Base-by-base conservation (phyloP, 2,113 vertebrate species). In the Ardeotis arabs region DNA sequence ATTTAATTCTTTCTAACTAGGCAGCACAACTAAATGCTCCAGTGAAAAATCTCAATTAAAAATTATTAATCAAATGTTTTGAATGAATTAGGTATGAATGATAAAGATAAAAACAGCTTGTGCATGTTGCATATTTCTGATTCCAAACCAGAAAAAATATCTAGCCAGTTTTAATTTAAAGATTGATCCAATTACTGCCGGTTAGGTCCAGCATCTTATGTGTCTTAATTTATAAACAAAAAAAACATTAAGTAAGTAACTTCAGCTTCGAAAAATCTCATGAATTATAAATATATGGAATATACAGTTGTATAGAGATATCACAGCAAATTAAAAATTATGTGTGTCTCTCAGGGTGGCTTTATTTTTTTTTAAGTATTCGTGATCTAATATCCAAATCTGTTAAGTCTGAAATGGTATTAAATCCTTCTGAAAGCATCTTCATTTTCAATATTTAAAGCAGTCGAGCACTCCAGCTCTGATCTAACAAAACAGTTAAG, bases 401-500 rank as follows among this genome's bases (percentile, higher is more conserved):
- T 78, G 60, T 49, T 92, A 93, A 84, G 55, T 82, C 90, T 91
- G 73, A 95, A 91, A 96, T 2, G 16, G 53, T 72, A 84, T 18
- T 87, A 95, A 96, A 89, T 68, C 68, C 88, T 84, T 96, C 83
- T 69, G 69, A 95, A 95, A 93, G 33, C 49, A 92, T 93, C 63
- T 95, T 96, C 39, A 72, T 83, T 94, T 93, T 93, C 72, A 90
- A 15, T 75, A 78, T 78, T 92, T 75, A 75, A 96, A 92, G 90
- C 64, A 84, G 69, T 39, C 81, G 79, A 96, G 72, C 49, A 59
- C 85, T 90, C 70, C 56, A 67, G 84, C 70, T 89, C 93, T 86
- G 47, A 80, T 94, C 68, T 89, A 92, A 92, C 76, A 95, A 91
- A 91, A 92, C 29, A 89, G 66, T 72, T 96, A 96, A 96, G 94